Evolutionary conservation across 2,888 invertebrate genomes (phyloP).

Genomic region (Dorcus hopei): DNA sequence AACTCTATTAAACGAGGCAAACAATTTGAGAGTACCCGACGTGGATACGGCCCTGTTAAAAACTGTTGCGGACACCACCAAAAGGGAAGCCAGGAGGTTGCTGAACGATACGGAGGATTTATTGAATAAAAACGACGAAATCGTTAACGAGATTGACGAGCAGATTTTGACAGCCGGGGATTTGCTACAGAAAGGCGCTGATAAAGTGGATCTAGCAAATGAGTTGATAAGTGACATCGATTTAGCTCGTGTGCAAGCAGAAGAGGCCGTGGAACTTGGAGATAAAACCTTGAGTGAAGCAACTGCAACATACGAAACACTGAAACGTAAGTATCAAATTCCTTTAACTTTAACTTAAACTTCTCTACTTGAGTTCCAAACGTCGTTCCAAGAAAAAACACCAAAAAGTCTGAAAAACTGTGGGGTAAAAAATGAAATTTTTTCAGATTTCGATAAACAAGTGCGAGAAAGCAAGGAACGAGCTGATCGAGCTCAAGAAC

Average conservation of each 20-base stretch:
- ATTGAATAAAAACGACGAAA: slow-evolving; percentile 55
- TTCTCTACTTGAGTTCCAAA: not conserved
- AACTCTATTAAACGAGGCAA: slow-evolving; percentile 74
- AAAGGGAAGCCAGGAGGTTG: slow-evolving; percentile 63
- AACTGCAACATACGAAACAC: slow-evolving; percentile 71
- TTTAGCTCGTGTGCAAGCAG: slow-evolving; percentile 70
- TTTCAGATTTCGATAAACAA: slow-evolving; percentile 81
- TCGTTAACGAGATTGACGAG: slow-evolving; percentile 62
- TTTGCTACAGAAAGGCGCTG: slow-evolving; percentile 61
- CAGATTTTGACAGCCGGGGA: slow-evolving; percentile 65
- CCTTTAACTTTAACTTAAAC: not conserved
- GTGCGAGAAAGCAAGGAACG: slow-evolving; percentile 80
- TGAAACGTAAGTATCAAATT: slow-evolving; percentile 55
- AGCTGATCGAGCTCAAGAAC: slow-evolving; percentile 73
- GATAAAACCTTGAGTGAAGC: slow-evolving; percentile 79
- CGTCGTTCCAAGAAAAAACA: no score
- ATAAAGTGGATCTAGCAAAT: slow-evolving; percentile 75
- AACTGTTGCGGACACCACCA: slow-evolving; percentile 65
- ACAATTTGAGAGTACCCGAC: slow-evolving; percentile 72
- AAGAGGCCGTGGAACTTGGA: slow-evolving; percentile 79
- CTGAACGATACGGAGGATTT: slow-evolving; percentile 54
- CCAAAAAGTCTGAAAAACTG: no score
- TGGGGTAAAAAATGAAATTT: not conserved
- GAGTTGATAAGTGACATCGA: slow-evolving; percentile 78
- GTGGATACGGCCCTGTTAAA: slow-evolving; percentile 71